Base-by-base conservation (phyloP, 2,113 vertebrate species). In the Ochotona princeps region DNA sequence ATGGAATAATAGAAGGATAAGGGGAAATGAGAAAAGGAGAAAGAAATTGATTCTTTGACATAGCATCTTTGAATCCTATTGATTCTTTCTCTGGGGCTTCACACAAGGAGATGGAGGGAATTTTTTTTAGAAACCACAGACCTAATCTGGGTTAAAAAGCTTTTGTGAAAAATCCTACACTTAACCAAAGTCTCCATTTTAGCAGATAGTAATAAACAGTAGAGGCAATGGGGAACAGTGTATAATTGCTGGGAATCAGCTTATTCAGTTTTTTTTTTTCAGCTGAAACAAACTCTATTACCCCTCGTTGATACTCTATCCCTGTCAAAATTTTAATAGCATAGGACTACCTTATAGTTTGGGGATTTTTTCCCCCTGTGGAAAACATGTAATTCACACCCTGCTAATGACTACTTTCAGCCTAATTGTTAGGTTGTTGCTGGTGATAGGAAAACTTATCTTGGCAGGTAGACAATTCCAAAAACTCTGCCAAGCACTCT, bases 341-440 rank as follows among this genome's bases (percentile, higher is more conserved):
- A 23, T 69, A 28, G 57, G 81, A 66, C 54, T 88, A 76, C 74
- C 54, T 78, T 60, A 67, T 14, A 92, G n/a, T 78, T 82, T 83
- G n/a, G 25, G 63, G 9, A 21, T 84, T 81, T 84, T 60, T 38
- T 5, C 1, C 49, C 51, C 51, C n/a, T n/a, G 38, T 32, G 51
- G 57, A 91, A 95, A 93, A 84, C 57, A 87, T 88, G 57, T 61
- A 90, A 92, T 91, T 89, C 28, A 78, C 47, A 96, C 73, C 38
- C 18, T 92, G 61, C 32, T 95, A 92, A 93, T 95, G 78, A 94
- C 90, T 93, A 95, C 51, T 87, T 91, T 93, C 91, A 88, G 81
- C 65, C 79, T 93, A 89, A 92, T 92, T 93, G 74, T 94, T 87
- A 79, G 65, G 57, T 78, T 93, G n/a, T n/a, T 84, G 61, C 38